Conservation (phyloP, 2,888 invertebrate genomes). For the Megamerina dolium region DNA sequence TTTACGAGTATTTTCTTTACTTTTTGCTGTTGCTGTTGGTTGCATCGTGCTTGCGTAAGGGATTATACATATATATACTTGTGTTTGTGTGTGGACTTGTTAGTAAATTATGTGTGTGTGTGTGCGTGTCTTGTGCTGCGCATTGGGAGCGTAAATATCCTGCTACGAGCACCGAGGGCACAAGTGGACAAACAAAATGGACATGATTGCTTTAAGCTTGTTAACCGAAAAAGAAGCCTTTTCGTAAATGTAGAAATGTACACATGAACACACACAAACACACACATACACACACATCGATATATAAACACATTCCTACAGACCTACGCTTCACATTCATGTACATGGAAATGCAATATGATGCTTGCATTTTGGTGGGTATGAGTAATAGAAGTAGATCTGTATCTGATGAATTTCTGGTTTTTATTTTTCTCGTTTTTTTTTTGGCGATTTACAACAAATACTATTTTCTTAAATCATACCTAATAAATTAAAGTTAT, state of each 20-base stretch:
- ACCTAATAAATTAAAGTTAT: too few relatives aligned
- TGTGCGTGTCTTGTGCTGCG: conserved; percentile 11
- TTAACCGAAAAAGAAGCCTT: conserved; percentile 25
- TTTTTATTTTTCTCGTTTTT: too few relatives aligned
- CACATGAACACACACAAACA: background rate
- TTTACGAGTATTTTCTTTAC: conserved; percentile 7
- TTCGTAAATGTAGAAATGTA: conserved; percentile 6
- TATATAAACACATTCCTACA: conserved; percentile 1
- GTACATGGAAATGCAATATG: too few relatives aligned
- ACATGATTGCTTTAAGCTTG: conserved; percentile 35
- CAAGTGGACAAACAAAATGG: conserved; percentile 12
- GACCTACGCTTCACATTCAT: too few relatives aligned
- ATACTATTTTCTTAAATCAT: too few relatives aligned
- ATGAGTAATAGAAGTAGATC: too few relatives aligned
- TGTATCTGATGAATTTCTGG: too few relatives aligned
- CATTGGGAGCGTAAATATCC: conserved; percentile 19
- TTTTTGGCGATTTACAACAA: too few relatives aligned
- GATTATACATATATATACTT: conserved; percentile 18
- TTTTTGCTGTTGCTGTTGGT: conserved; percentile 3
- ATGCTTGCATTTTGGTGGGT: too few relatives aligned
- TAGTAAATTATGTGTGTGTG: background rate
- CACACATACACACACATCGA: conserved; percentile 1
- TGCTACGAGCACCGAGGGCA: background rate
- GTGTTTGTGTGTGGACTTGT: conserved; percentile 6
- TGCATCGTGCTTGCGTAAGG: conserved; percentile 25